Percentiles rank a stretch among this genome's conserved stretches.
Evolutionary conservation across 92 coral and sea anemone genomes (phyloP).

Genomic region (Porites lobata): DNA sequence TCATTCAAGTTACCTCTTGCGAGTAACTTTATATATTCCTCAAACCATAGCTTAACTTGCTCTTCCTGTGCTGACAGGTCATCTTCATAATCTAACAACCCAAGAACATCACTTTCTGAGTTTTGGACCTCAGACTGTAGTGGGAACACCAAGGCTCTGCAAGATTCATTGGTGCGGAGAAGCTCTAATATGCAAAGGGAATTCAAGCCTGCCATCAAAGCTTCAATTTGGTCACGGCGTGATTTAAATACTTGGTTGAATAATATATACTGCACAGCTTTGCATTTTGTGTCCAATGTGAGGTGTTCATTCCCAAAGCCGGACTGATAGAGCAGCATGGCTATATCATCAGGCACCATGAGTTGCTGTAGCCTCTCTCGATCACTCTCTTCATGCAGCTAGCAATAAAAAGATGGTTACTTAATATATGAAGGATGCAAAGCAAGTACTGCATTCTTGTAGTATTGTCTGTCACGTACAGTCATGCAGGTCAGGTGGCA

Average conservation of each 20-base stretch:
- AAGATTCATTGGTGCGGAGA: constrained; percentile 42
- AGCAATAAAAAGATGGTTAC: neutral
- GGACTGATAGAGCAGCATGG: constrained; percentile 56
- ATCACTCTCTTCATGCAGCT: constrained; percentile 53
- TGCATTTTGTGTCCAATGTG: constrained; percentile 30
- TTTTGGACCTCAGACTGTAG: constrained; percentile 46
- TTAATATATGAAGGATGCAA: neutral
- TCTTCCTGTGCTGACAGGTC: constrained; percentile 4
- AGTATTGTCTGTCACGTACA: neutral
- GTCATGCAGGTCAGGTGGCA: neutral
- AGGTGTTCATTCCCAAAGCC: constrained; percentile 57
- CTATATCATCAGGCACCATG: constrained; percentile 50
- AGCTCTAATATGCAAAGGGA: constrained; percentile 37
- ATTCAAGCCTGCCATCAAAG: constrained; percentile 45
- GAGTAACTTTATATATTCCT: constrained; percentile 40
- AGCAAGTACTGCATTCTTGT: neutral
- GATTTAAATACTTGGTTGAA: constrained; percentile 48
- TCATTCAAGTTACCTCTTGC: constrained; percentile 15
- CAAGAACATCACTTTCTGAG: constrained; percentile 33
- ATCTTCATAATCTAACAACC: constrained; percentile 10
- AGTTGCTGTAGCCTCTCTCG: constrained; percentile 30
- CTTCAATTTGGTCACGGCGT: constrained; percentile 54
- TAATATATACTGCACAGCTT: constrained; percentile 50
- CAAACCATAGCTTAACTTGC: constrained; percentile 43
- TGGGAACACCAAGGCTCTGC: constrained; percentile 51